A percentile compares a stretch with the other conserved stretches of the same genome.
Conservation (phyloP, 2,113 vertebrate genomes). For the Pampusana beccarii region DNA sequence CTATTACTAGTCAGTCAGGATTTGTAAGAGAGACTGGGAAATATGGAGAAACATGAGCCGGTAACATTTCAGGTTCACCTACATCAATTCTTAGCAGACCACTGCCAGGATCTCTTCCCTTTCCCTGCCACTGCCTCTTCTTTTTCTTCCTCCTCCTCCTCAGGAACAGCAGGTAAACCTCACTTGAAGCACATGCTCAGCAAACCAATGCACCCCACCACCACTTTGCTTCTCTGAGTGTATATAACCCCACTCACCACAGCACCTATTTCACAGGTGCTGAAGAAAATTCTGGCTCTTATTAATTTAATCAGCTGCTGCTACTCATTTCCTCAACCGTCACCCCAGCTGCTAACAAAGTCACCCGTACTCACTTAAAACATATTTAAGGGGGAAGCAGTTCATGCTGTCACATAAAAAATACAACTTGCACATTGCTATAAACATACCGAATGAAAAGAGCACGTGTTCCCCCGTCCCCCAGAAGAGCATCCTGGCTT, state of each 20-base stretch:
- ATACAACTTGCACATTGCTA: neutral
- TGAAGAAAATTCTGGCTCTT: neutral
- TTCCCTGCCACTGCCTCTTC: neutral
- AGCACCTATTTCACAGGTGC: neutral
- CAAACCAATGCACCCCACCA: neutral
- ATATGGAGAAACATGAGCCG: fast-evolving
- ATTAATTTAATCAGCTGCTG: neutral
- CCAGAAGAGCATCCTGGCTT: neutral
- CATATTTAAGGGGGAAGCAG: neutral
- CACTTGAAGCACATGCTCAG: neutral
- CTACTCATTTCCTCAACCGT: neutral
- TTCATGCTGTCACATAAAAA: neutral
- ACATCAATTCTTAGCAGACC: neutral
- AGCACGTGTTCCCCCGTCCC: fast-evolving
- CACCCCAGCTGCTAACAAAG: neutral
- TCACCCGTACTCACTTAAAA: neutral
- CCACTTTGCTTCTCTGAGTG: neutral
- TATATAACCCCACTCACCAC: neutral
- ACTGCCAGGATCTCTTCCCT: neutral
- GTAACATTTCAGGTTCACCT: neutral
- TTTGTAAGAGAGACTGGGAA: neutral
- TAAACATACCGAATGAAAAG: neutral
- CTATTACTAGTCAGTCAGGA: neutral
- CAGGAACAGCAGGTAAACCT: fast-evolving
- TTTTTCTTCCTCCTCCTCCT: neutral